Conservation (phyloP, 2,113 vertebrate genomes). For the Physeter macrocephalus region DNA sequence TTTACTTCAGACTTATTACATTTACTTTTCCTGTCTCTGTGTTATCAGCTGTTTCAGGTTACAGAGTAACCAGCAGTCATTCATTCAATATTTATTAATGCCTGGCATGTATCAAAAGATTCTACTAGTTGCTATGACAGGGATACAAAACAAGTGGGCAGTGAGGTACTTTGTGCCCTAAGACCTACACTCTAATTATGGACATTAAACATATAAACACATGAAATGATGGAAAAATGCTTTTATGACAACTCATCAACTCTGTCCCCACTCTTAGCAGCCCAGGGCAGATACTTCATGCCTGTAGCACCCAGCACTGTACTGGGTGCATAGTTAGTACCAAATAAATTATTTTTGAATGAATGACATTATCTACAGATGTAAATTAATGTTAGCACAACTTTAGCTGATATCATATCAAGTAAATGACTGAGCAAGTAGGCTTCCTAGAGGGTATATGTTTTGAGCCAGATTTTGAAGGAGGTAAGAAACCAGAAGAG, state of each 20-base stretch:
- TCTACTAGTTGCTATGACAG: neutral
- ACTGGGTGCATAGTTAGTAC: neutral
- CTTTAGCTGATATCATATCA: neutral
- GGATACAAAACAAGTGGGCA: neutral
- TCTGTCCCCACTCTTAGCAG: neutral
- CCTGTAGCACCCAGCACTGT: neutral
- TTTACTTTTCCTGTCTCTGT: neutral
- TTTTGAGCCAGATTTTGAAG: conserved; percentile 13
- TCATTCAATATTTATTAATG: conserved; percentile 39
- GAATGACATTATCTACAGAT: neutral
- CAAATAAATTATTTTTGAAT: neutral
- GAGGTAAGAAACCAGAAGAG: neutral
- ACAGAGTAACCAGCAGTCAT: neutral
- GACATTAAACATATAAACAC: neutral
- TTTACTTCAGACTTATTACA: neutral
- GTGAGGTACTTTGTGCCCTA: neutral
- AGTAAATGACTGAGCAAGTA: neutral
- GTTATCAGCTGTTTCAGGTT: neutral
- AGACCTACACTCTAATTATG: neutral
- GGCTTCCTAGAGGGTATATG: neutral
- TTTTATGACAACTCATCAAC: neutral
- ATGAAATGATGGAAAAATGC: neutral
- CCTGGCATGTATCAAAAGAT: neutral
- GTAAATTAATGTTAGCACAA: neutral
- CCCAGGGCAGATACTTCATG: neutral